phyloP scores from a whole-genome alignment of 2,797 vertebrate species.

The Eremophila alpestris region DNA sequence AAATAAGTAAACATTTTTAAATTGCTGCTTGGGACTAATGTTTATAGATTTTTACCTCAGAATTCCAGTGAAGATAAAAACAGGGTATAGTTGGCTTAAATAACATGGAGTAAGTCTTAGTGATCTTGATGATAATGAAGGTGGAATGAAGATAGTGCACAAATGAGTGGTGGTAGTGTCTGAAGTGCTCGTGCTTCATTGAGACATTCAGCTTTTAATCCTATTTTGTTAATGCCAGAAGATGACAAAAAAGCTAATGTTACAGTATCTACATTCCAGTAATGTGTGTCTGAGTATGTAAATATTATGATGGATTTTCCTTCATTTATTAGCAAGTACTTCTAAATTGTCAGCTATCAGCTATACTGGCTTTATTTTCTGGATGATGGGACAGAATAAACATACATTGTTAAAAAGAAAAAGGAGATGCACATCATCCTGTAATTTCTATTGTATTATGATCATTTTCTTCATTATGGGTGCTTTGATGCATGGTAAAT shows the following conservation, averaged over 20 bases:
- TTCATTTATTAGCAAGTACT: background rate
- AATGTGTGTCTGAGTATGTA: background rate
- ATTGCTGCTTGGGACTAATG: background rate
- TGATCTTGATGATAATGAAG: constrained; percentile 16
- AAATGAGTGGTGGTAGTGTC: background rate
- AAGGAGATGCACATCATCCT: background rate
- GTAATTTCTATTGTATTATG: background rate
- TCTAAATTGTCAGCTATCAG: background rate
- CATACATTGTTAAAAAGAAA: background rate
- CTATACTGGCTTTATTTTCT: background rate
- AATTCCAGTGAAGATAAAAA: constrained; percentile 72
- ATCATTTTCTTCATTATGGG: background rate
- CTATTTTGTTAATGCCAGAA: background rate
- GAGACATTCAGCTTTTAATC: background rate
- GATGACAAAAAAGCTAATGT: background rate
- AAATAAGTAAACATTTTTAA: constrained; percentile 41
- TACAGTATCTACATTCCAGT: background rate
- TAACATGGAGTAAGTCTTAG: constrained; percentile 1
- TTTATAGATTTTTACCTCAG: constrained; percentile 39
- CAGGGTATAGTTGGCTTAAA: constrained; percentile 25
- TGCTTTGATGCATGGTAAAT: background rate
- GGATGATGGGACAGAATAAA: background rate
- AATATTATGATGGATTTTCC: background rate
- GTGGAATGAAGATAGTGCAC: background rate
- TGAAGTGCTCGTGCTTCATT: background rate